A percentile compares a stretch with the other conserved stretches of the same genome.
phyloP scores from a whole-genome alignment of 2,113 vertebrate genomes.

The Chaetops frenatus region DNA sequence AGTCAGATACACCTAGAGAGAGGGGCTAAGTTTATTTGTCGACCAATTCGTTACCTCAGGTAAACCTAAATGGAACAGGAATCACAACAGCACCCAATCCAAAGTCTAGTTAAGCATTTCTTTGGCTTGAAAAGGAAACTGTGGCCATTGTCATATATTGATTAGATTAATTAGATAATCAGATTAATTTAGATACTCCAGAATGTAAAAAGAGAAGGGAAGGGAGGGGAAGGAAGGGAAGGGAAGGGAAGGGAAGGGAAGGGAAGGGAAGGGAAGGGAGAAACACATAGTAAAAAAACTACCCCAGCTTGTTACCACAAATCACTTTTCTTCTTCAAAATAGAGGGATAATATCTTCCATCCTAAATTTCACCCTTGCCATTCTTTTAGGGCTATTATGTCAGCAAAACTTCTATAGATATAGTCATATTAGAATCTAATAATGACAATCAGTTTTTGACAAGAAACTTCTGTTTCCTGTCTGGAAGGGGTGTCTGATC shows the following conservation, averaged over 20 bases:
- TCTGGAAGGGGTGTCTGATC: neutral
- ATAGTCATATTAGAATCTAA: neutral
- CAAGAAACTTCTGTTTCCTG: neutral
- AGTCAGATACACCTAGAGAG: neutral
- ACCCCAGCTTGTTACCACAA: neutral
- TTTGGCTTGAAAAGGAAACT: neutral
- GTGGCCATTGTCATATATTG: neutral
- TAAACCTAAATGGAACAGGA: neutral
- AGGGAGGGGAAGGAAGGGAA: too few species aligned
- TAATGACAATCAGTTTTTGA: neutral
- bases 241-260: neutral
- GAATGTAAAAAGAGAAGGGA: neutral
- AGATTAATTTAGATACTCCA: neutral
- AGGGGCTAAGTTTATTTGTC: neutral
- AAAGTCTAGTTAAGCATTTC: neutral
- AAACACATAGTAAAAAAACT: neutral
- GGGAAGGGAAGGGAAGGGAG: too few species aligned
- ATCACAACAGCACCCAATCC: accelerated
- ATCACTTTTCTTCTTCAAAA: neutral
- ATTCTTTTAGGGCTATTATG: neutral
- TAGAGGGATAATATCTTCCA: neutral
- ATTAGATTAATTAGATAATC: neutral
- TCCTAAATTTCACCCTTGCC: neutral
- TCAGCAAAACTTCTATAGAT: neutral
- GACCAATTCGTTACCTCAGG: neutral